phyloP scores from a whole-genome alignment of 2,888 invertebrate genomes.

The Catocala nupta region DNA sequence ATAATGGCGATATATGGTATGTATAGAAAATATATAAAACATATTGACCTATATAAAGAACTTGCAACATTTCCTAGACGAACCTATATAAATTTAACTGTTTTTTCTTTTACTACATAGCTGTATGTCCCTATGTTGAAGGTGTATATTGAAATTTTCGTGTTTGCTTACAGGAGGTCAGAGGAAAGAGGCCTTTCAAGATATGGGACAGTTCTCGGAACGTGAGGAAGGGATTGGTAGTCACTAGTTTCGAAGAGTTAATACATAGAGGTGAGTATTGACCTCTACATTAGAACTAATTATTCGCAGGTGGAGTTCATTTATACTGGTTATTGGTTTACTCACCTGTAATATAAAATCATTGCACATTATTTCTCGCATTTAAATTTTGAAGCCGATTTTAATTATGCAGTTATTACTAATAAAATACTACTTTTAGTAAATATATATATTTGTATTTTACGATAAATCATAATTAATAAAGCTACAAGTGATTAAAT shows the following conservation, averaged over 20 bases:
- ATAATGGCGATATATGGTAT: constrained; percentile 47
- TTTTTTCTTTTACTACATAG: neutral
- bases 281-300: neutral
- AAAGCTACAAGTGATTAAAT: too few relatives aligned
- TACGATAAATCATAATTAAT: too few relatives aligned
- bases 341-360: neutral
- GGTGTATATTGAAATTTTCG: constrained; percentile 13
- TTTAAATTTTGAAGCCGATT: too few relatives aligned
- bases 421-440: too few relatives aligned
- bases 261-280: constrained; percentile 90
- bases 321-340: too few relatives aligned
- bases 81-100: too few relatives aligned
- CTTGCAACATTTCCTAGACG: too few relatives aligned
- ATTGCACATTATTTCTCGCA: too few relatives aligned
- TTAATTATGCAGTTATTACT: too few relatives aligned
- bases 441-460: too few relatives aligned
- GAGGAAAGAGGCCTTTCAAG: constrained; percentile 98
- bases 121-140: neutral
- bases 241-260: constrained; percentile 96
- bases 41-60: constrained; percentile 3
- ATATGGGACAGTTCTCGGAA: constrained; percentile 98
- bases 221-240: constrained; percentile 97
- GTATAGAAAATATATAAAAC: constrained; percentile 24
- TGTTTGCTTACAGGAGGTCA: constrained; percentile 92
- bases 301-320: neutral